Evolutionary conservation across 2,797 vertebrate species (phyloP).

Genomic region (Cichlasoma orientale): DNA sequence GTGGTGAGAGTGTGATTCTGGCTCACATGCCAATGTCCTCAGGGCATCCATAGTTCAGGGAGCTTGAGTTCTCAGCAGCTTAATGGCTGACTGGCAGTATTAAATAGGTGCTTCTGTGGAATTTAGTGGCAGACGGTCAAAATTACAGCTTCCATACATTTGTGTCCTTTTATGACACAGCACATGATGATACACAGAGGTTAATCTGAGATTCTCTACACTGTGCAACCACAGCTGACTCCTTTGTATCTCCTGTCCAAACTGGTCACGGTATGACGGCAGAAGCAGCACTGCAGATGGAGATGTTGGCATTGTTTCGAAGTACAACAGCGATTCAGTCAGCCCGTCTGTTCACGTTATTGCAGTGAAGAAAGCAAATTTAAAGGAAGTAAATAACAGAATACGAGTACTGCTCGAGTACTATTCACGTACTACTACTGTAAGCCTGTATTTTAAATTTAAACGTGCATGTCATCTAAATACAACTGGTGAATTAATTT

Average conservation of each 20-base stretch:
- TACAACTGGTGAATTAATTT: not conserved
- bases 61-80: slow-evolving; percentile 20
- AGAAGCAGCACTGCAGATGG: not conserved
- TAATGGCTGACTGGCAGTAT: slow-evolving; percentile 12
- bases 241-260: not conserved
- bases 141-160: not conserved
- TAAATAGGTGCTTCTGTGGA: not conserved
- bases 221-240: not conserved
- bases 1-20: slow-evolving; percentile 41
- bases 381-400: not conserved
- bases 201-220: not conserved
- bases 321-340: not conserved
- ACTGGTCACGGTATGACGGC: not conserved
- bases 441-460: not conserved
- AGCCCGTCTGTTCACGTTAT: not conserved
- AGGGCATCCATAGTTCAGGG: slow-evolving; percentile 27
- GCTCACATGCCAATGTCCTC: slow-evolving; percentile 28
- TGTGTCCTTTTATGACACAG: not conserved
- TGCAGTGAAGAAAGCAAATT: not conserved
- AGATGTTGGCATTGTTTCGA: not conserved
- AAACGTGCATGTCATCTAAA: not conserved
- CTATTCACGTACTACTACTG: not conserved
- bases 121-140: not conserved
- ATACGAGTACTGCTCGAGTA: not conserved
- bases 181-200: not conserved